Percentiles rank a stretch among this genome's conserved stretches.
These are phyloP conservation scores for Paramuricea clavata DNA, from an alignment of 92 coral and sea anemone genomes.

Conservation along the genomic window DNA sequence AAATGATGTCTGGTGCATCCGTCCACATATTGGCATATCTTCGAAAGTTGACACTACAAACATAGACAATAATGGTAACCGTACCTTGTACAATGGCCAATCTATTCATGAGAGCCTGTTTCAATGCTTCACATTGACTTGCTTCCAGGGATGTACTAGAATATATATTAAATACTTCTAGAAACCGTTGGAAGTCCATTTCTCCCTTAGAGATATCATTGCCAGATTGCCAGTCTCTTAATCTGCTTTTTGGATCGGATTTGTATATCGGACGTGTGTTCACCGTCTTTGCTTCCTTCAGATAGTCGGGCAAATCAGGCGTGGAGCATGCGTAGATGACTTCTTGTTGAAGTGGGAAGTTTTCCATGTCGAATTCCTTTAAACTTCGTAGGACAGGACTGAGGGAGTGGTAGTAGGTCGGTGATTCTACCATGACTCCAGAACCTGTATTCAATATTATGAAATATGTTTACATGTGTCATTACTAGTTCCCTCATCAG, in stretches of 20 bases:
- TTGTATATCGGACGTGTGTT: constrained; percentile 2
- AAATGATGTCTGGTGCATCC: too few relatives aligned
- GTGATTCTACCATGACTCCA: constrained; percentile 56
- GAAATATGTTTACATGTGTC: background rate
- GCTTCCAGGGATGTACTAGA: constrained; percentile 41
- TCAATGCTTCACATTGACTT: constrained; percentile 47
- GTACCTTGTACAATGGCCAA: constrained; percentile 36
- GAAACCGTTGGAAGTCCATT: constrained; percentile 11
- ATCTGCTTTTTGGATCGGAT: background rate
- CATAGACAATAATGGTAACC: background rate
- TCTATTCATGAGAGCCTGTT: constrained; percentile 36
- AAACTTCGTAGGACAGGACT: constrained; percentile 35
- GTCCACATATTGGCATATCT: too few relatives aligned
- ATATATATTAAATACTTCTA: background rate
- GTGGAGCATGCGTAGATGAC: background rate
- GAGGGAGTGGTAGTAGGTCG: constrained; percentile 49
- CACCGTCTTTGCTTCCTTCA: constrained; percentile 7
- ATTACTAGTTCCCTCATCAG: too few relatives aligned
- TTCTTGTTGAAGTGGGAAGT: constrained; percentile 48
- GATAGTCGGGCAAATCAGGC: constrained; percentile 2
- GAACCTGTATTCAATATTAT: background rate
- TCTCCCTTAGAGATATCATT: background rate
- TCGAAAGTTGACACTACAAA: too few relatives aligned
- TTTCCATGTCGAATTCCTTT: constrained; percentile 35
- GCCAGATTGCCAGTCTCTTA: background rate